phyloP scores from a whole-genome alignment of 92 coral and sea anemone genomes.

The Zoanthus sansibaricus region DNA sequence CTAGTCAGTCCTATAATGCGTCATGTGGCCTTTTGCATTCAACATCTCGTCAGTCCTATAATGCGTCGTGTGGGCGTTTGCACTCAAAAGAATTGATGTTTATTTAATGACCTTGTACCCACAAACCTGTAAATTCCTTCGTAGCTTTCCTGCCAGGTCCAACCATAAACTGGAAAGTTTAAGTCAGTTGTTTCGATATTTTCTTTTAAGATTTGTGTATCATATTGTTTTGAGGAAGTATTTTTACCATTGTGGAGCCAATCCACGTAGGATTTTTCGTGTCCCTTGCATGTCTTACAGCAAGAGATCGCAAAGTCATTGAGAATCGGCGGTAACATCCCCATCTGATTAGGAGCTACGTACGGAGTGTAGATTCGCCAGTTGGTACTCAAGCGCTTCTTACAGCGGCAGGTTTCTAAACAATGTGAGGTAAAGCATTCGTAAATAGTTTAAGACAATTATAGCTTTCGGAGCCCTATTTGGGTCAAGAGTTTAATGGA shows the following conservation, averaged over 20 bases:
- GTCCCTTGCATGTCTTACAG: constrained; percentile 77
- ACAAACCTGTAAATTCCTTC: constrained; percentile 41
- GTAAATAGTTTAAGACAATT: too few species aligned
- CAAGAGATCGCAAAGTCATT: constrained; percentile 73
- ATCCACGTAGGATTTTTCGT: constrained; percentile 80
- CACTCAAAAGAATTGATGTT: too few species aligned
- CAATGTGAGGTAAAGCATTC: too few species aligned
- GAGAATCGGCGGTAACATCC: constrained; percentile 80
- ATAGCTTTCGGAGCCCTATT: too few species aligned
- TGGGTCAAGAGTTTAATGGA: too few species aligned
- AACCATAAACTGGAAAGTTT: constrained; percentile 88
- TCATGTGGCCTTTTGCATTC: too few species aligned
- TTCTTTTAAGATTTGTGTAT: constrained; percentile 61
- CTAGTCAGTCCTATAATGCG: too few species aligned
- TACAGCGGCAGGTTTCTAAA: constrained; percentile 85
- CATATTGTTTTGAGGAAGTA: constrained; percentile 60
- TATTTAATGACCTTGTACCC: too few species aligned
- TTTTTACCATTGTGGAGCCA: constrained; percentile 73
- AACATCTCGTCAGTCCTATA: too few species aligned
- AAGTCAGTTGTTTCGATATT: constrained; percentile 61
- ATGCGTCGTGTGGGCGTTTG: too few species aligned
- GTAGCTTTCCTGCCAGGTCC: constrained; percentile 76
- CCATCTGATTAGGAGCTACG: constrained; percentile 65
- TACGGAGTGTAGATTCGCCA: constrained; percentile 84
- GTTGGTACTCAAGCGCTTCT: constrained; percentile 73